A percentile compares a stretch with the other conserved stretches of the same genome.
Conservation (phyloP, 1,140 invertebrate genomes). For the Lepidurus couesii region DNA sequence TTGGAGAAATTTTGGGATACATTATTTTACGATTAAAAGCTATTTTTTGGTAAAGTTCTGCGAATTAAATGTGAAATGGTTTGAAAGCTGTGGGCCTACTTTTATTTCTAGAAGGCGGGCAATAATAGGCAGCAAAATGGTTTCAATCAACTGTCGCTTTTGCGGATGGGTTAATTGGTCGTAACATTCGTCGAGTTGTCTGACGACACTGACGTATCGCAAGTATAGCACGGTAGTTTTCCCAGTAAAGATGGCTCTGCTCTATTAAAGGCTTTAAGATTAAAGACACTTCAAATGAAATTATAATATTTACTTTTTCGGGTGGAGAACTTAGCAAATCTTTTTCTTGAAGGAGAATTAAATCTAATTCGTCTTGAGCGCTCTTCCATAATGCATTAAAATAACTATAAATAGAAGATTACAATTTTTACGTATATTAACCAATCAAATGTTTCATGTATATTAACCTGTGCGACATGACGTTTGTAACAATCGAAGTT, state of each 20-base stretch:
- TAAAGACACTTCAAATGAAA: neutral
- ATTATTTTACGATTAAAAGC: neutral
- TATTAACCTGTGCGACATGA: neutral
- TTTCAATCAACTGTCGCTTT: slow-evolving; percentile 71
- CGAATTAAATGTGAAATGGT: slow-evolving; percentile 1
- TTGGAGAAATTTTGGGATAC: slow-evolving; percentile 44
- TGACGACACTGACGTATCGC: slow-evolving; percentile 70
- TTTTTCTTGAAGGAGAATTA: slow-evolving; percentile 27
- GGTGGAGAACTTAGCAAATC: slow-evolving; percentile 26
- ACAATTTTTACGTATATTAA: neutral
- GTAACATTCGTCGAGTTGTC: slow-evolving; percentile 71
- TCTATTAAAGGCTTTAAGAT: neutral
- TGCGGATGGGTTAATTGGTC: slow-evolving; percentile 90
- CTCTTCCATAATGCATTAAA: slow-evolving; percentile 30
- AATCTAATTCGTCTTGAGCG: slow-evolving; percentile 30
- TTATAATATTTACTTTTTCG: neutral
- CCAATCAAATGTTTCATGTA: neutral
- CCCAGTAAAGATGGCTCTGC: slow-evolving; percentile 8
- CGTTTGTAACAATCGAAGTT: neutral
- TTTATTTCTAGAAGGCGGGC: slow-evolving; percentile 60
- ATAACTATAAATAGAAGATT: neutral
- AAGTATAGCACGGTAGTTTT: slow-evolving; percentile 60
- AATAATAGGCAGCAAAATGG: slow-evolving; percentile 69
- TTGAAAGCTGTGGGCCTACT: slow-evolving; percentile 29
- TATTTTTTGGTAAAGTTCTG: neutral